A percentile compares a stretch with the other conserved stretches of the same genome.
Evolutionary conservation across 2,113 vertebrate species (phyloP).

Genomic region (Corvus moneduloides): DNA sequence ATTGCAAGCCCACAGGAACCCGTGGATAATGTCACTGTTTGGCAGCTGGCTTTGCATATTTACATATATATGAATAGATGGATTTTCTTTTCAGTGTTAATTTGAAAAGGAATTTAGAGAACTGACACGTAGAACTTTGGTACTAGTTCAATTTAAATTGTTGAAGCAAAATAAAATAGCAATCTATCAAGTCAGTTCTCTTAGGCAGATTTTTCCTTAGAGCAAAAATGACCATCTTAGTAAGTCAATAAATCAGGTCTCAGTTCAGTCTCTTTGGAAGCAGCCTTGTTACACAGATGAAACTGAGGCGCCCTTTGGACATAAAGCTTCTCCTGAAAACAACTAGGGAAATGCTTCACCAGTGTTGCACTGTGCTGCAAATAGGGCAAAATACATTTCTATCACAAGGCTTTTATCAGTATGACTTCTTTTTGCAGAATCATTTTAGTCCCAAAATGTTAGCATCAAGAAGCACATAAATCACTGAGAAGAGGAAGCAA

Average conservation of each 20-base stretch:
- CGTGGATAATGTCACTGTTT: slow-evolving; percentile 8
- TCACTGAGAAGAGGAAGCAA: background rate
- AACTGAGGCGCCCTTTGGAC: background rate
- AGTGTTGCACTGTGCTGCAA: background rate
- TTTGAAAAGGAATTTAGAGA: slow-evolving; percentile 42
- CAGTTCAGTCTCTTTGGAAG: background rate
- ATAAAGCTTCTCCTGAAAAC: background rate
- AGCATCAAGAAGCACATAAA: background rate
- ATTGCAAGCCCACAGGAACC: background rate
- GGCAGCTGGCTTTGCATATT: slow-evolving; percentile 25
- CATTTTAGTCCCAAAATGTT: background rate
- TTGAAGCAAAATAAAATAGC: slow-evolving; percentile 19
- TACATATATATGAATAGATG: slow-evolving; percentile 27
- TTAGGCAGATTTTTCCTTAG: background rate
- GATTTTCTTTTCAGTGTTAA: slow-evolving; percentile 43
- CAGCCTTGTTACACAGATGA: background rate
- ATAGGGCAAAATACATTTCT: background rate
- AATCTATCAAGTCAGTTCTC: background rate
- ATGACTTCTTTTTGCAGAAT: background rate
- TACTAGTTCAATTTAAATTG: slow-evolving; percentile 8
- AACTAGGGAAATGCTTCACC: background rate
- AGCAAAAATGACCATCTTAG: background rate
- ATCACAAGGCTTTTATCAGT: background rate
- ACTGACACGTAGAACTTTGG: background rate
- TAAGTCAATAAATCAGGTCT: background rate